Conservation (phyloP, 2,888 invertebrate species). For the Lottia scabra region DNA sequence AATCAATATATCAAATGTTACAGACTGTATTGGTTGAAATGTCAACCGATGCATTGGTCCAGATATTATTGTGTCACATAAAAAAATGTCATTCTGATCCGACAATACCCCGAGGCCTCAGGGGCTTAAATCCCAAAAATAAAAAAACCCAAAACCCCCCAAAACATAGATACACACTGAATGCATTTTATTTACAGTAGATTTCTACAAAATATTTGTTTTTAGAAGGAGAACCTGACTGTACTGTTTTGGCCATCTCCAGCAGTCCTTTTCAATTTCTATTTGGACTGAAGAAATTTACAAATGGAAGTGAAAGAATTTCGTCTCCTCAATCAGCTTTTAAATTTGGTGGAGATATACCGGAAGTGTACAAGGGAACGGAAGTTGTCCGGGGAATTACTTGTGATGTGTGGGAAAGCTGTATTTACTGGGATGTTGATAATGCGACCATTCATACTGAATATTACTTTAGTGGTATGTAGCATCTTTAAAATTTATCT, state of each 20-base stretch:
- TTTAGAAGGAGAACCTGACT: constrained; percentile 9
- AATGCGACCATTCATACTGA: constrained; percentile 44
- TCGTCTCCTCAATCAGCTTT: constrained; percentile 40
- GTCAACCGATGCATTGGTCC: no score
- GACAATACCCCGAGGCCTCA: no score
- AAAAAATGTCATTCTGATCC: no score
- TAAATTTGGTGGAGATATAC: constrained; percentile 26
- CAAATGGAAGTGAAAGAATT: constrained; percentile 23
- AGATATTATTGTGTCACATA: no score
- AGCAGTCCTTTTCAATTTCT: constrained; percentile 28
- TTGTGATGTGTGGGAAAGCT: constrained; percentile 43
- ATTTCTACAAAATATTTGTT: neutral
- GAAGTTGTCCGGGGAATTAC: constrained; percentile 33
- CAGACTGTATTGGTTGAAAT: no score
- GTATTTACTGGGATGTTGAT: constrained; percentile 41
- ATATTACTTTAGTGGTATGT: constrained; percentile 45
- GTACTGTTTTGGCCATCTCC: constrained; percentile 31
- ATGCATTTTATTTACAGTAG: no score
- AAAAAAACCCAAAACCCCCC: no score
- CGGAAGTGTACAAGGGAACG: constrained; percentile 38
- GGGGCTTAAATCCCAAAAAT: no score
- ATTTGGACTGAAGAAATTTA: constrained; percentile 33
- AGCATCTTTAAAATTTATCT: no score
- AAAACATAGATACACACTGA: no score
- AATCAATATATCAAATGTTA: no score